phyloP scores from a whole-genome alignment of 2,113 vertebrate genomes.

The Coptodon rendalli region DNA sequence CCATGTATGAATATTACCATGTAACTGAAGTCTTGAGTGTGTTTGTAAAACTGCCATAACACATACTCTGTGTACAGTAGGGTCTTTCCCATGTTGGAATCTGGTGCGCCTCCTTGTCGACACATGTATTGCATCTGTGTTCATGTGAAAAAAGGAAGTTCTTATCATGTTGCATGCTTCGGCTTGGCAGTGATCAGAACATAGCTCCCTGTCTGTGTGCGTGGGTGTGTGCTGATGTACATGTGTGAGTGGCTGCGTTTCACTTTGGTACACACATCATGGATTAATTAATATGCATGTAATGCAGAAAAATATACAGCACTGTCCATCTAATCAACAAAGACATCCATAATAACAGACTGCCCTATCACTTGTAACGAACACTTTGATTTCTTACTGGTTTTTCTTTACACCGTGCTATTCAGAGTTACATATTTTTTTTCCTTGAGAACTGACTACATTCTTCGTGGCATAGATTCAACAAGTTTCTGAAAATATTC shows the following conservation, averaged over 20 bases:
- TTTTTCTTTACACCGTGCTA: neutral
- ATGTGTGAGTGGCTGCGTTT: constrained; percentile 3
- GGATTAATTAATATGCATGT: neutral
- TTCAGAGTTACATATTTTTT: neutral
- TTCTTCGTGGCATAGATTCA: rapidly evolving
- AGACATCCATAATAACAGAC: neutral
- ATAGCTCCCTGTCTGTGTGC: constrained; percentile 47
- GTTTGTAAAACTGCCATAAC: constrained; percentile 48
- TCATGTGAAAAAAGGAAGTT: constrained; percentile 60
- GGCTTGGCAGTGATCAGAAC: constrained; percentile 61
- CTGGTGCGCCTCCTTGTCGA: constrained; percentile 47
- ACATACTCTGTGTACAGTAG: constrained; percentile 49
- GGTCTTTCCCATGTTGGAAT: constrained; percentile 41
- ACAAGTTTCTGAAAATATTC: neutral
- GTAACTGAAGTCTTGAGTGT: constrained; percentile 32
- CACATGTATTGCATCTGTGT: constrained; percentile 69
- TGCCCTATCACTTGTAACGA: neutral
- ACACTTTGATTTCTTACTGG: neutral
- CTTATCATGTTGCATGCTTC: constrained; percentile 66
- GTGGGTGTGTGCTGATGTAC: constrained; percentile 8
- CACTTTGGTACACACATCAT: neutral
- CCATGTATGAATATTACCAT: constrained; percentile 38
- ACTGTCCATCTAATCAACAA: neutral
- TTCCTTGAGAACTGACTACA: neutral
- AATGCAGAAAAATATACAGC: neutral